Evolutionary conservation across 2,888 invertebrate genomes (phyloP).

Genomic region (Miltochrista miniata): DNA sequence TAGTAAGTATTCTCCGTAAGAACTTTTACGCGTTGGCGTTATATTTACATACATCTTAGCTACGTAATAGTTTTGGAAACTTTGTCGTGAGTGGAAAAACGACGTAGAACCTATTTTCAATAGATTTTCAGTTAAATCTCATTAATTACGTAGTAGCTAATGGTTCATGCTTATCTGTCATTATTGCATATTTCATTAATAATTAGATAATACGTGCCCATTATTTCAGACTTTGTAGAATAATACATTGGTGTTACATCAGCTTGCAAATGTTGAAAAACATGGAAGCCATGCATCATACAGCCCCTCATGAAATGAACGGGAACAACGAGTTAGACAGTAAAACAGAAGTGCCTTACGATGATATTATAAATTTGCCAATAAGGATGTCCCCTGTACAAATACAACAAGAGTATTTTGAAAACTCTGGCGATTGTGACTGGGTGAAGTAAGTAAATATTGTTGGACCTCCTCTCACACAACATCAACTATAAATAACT

Average conservation of each 20-base stretch:
- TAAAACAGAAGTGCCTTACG: constrained; percentile 6
- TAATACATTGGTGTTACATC: background rate
- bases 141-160: too few relatives aligned
- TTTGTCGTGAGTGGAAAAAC: too few relatives aligned
- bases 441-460: constrained; percentile 74
- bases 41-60: too few relatives aligned
- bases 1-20: too few relatives aligned
- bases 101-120: too few relatives aligned
- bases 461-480: background rate
- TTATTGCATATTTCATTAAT: too few relatives aligned
- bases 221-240: background rate
- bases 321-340: background rate
- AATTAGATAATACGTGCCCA: too few relatives aligned
- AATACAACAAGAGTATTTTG: constrained; percentile 83
- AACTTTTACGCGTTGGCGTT: too few relatives aligned
- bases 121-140: too few relatives aligned
- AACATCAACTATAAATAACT: too few relatives aligned
- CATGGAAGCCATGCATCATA: background rate
- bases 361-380: constrained; percentile 13
- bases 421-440: constrained; percentile 82
- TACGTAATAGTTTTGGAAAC: too few relatives aligned
- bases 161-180: too few relatives aligned
- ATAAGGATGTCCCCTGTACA: constrained; percentile 58
- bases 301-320: background rate
- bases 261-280: background rate